Evolutionary conservation across 1,140 invertebrate species (phyloP), one percentile per base, ranked within the genome.

Genomic region (Sycobia sp.): DNA sequence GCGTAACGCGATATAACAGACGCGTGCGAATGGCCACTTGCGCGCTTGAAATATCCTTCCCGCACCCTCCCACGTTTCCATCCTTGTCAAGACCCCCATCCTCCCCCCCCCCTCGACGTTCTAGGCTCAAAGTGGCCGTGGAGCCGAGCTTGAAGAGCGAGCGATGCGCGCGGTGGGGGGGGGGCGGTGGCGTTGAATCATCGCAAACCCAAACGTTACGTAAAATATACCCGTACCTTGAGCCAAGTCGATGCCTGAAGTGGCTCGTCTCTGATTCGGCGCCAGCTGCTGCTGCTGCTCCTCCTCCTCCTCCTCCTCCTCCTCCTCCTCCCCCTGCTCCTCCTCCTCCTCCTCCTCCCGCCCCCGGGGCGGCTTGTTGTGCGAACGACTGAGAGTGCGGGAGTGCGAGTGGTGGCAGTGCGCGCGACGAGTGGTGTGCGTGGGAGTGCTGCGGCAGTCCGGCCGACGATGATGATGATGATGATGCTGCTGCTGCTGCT

Each of bases 401-500:
- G 76, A 79, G 71, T 80, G 79, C 71, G 70, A 74, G 71, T 81
- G 80, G 73, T 70, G 78, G 34, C 71, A 78, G 78, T 79, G 79
- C 74, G 76, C 76, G 73, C 76, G 72, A 44, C 11, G 29, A 11
- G n/a, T n/a, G 36, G 72, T 79, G 78, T 79, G 79, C 75, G 76
- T 77, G 73, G 78, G 71, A 46, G 73, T 79, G 69, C 70, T 66
- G 74, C 74, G 76, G 71, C 62, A 67, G 69, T n/a, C 54, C 55
- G 41, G 50, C 41, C 61, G 72, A 60, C 71, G 72, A 61, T 59
- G 71, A 67, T 67, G 76, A 71, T 68, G 76, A 67, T 74, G 34
- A 76, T 75, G 78, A 76, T 76, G 80, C 75, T 78, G 80, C 79
- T 80, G 80, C n/a, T n/a, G n/a, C n/a, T n/a, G n/a, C n/a, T n/a